These are phyloP conservation scores for Pterostichus madidus DNA, from an alignment of 2,888 invertebrate species.

Conservation along the genomic window DNA sequence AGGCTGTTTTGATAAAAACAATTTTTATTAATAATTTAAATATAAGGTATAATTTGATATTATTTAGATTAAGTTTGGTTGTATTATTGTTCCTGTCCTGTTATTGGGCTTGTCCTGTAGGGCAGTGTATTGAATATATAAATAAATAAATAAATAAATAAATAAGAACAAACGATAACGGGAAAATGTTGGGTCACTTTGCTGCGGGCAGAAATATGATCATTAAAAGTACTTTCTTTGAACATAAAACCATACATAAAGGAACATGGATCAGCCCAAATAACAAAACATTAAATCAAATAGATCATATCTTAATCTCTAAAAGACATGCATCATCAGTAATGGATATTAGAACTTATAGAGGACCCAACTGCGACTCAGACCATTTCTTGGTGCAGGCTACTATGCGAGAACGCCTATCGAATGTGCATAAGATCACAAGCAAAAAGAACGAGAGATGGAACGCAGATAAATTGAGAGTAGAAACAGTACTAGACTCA, in stretches of 20 bases:
- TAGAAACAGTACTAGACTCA: background rate
- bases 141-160: no score
- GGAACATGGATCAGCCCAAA: constrained; percentile 6
- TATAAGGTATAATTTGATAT: no score
- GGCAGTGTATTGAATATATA: no score
- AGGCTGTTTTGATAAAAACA: no score
- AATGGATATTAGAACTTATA: background rate
- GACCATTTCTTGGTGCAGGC: background rate
- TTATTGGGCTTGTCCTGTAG: no score
- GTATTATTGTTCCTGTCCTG: no score
- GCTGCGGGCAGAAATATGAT: background rate
- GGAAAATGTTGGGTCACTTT: background rate
- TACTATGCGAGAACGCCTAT: background rate
- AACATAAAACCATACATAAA: constrained; percentile 3
- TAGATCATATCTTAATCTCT: constrained; percentile 11
- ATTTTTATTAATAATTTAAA: no score
- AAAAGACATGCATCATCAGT: background rate
- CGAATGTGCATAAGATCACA: background rate
- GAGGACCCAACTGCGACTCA: constrained; percentile 2
- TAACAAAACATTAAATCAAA: constrained; percentile 8
- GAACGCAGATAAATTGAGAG: background rate
- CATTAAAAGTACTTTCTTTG: background rate
- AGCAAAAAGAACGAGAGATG: constrained; percentile 9
- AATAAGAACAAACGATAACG: background rate
- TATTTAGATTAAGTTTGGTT: no score